Conservation (phyloP, 2,888 invertebrate species). For the Heliconius ismenius region DNA sequence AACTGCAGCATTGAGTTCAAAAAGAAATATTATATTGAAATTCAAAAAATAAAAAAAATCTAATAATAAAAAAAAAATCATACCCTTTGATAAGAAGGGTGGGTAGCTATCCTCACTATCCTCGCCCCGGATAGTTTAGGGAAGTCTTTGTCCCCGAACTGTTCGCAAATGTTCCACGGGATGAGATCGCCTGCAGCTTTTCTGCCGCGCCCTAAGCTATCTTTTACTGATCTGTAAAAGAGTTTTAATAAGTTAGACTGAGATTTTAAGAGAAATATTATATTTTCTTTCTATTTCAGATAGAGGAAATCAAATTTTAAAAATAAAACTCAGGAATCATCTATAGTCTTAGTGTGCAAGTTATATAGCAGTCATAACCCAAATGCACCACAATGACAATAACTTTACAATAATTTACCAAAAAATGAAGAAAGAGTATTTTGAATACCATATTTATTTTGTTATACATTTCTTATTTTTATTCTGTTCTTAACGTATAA, state of each 20-base stretch:
- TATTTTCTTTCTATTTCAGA: too few relatives aligned
- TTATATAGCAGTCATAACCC: too few relatives aligned
- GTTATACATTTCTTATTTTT: not conserved
- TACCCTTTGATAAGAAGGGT: conserved; percentile 97
- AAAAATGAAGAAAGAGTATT: too few relatives aligned
- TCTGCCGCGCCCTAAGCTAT: conserved; percentile 91
- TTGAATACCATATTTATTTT: too few relatives aligned
- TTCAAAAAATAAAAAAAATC: too few relatives aligned
- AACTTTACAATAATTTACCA: too few relatives aligned
- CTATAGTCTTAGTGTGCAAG: too few relatives aligned
- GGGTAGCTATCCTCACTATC: conserved; percentile 97
- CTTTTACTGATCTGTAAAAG: conserved; percentile 83
- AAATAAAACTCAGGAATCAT: too few relatives aligned
- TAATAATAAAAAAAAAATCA: conserved; percentile 43
- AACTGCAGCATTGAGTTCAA: not conserved
- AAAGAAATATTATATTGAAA: not conserved
- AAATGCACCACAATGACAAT: too few relatives aligned
- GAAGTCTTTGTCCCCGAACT: conserved; percentile 96
- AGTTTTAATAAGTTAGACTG: not conserved
- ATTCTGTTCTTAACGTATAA: not conserved
- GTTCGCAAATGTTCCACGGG: conserved; percentile 99
- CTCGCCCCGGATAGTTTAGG: conserved; percentile 94
- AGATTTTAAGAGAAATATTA: too few relatives aligned
- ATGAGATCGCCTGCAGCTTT: conserved; percentile 98
- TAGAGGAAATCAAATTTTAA: too few relatives aligned